Conservation (phyloP, 2,113 vertebrate species). For the Myxocyprinus asiaticus region DNA sequence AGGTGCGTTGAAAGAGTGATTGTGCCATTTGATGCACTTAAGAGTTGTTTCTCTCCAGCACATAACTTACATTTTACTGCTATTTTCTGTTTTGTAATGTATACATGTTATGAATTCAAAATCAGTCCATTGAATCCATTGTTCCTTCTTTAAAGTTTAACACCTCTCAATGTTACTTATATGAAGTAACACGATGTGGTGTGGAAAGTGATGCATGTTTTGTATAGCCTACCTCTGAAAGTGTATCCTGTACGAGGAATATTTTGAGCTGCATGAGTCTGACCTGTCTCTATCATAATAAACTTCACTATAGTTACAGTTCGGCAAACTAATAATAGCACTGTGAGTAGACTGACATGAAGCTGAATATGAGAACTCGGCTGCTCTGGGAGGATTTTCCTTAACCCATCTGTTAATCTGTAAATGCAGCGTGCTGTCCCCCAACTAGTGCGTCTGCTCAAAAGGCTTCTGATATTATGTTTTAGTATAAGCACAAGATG, state of each 20-base stretch:
- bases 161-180: not conserved
- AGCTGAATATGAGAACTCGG: constrained; percentile 30
- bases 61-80: too few species aligned
- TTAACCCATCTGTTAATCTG: constrained; percentile 16
- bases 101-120: too few species aligned
- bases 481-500: too few species aligned
- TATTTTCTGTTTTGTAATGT: too few species aligned
- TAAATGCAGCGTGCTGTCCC: not conserved
- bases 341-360: constrained; percentile 33
- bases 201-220: not conserved
- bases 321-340: constrained; percentile 57
- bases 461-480: not conserved
- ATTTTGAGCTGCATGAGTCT: constrained; percentile 1
- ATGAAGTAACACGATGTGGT: not conserved
- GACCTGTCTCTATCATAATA: constrained; percentile 27
- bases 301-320: constrained; percentile 47
- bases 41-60: too few species aligned
- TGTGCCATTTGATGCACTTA: too few species aligned
- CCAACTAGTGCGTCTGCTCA: not conserved
- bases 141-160: too few species aligned
- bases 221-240: not conserved
- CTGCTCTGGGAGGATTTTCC: not conserved
- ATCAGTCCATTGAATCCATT: too few species aligned
- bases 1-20: too few species aligned
- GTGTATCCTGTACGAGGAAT: not conserved